Base-by-base conservation (phyloP, 2,113 vertebrate species). In the Psittacula cyanocephala region DNA sequence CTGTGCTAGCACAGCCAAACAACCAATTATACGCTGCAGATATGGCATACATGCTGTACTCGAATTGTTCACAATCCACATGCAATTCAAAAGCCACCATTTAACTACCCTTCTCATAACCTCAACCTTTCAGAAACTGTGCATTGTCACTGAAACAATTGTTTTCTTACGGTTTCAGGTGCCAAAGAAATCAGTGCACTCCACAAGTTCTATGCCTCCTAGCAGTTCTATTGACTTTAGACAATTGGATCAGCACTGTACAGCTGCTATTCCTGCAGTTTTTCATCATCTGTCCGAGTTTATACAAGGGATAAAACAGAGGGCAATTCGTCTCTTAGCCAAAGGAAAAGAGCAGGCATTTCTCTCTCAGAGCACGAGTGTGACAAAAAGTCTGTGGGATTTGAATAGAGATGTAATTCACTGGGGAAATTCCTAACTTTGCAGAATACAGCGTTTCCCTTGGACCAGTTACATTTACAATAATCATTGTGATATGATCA, bases 221-320 rank as follows among this genome's bases (percentile, higher is more conserved):
- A 92, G 89, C 81, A 76, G 65, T 31, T 91, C 70, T 50, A 28
- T 79, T 84, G 80, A 60, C 50, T 87, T 79, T 77, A 92, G 74
- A 79, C 84, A 91, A 89, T 16, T 81, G 57, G 69, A 95, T 89
- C 77, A 85, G 62, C 43, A 52, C 35, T 49, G 62, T 91, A 76
- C 81, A 87, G 78, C 67, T 89, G 47, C 70, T 69, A 14, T 82
- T 87, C 74, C 75, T 62, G 74, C 57, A 52, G 77, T 28, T 92
- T 95, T 82, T 89, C 84, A 87, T 86, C 72, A 92, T 95, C 95
- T 96, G 74, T 78, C 81, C 85, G 67, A 79, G 44, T 91, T 93
- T 95, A 89, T 93, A 95, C 60, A 87, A 67, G 50, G 31, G 63
- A 69, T 69, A 82, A 95, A 57, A 70, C 31, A 87, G 74, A 74